A percentile compares a stretch with the other conserved stretches of the same genome.
These are phyloP conservation scores for Philereme transversata DNA, from an alignment of 2,888 invertebrate genomes.

Conservation along the genomic window DNA sequence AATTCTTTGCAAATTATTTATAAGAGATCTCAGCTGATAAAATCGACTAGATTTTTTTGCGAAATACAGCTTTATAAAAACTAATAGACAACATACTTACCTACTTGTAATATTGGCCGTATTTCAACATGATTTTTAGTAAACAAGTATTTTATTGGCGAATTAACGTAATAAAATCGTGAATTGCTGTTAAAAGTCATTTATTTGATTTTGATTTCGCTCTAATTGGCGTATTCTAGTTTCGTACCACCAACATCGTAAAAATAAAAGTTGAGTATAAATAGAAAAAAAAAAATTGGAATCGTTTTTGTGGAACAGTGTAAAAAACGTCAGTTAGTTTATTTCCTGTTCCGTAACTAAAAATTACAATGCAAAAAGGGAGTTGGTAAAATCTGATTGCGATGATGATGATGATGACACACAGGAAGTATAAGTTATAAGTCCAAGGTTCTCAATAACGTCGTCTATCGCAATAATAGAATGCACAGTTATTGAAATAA, in stretches of 20 bases:
- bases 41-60: conserved; percentile 25
- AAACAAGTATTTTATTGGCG: conserved; percentile 40
- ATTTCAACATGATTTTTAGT: conserved; percentile 34
- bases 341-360: too few species aligned
- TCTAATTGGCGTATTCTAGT: conserved; percentile 38
- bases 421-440: neutral
- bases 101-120: conserved; percentile 40
- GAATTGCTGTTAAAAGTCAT: conserved; percentile 37
- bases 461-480: conserved; percentile 30
- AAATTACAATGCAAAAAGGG: too few species aligned
- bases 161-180: conserved; percentile 39
- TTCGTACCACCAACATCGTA: conserved; percentile 30
- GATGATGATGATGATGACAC: neutral
- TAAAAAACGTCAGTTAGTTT: too few species aligned
- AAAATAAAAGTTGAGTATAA: conserved; percentile 38
- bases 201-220: conserved; percentile 34
- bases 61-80: conserved; percentile 32
- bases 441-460: neutral
- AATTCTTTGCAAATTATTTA: conserved; percentile 32
- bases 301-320: conserved; percentile 2
- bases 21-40: conserved; percentile 32
- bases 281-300: conserved; percentile 15
- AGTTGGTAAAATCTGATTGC: too few species aligned
- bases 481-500: conserved; percentile 42
- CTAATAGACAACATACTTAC: conserved; percentile 35